phyloP scores from a whole-genome alignment of 2,797 vertebrate species.

The Setipinna tenuifilis region DNA sequence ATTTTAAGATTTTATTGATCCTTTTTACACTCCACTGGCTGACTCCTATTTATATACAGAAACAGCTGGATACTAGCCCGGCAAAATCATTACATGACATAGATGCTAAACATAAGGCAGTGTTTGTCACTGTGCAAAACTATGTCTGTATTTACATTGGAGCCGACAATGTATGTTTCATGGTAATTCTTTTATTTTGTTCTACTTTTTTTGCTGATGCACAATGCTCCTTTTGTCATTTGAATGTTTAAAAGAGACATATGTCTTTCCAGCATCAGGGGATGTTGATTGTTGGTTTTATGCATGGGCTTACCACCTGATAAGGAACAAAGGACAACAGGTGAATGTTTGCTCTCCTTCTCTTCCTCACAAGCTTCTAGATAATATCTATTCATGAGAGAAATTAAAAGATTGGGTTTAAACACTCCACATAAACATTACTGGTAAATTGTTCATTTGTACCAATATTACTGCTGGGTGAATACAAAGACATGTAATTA shows the following conservation, averaged over 20 bases:
- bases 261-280: neutral
- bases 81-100: neutral
- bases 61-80: neutral
- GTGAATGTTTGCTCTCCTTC: neutral
- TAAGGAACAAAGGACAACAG: neutral
- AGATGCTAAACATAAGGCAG: neutral
- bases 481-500: neutral
- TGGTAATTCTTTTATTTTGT: neutral
- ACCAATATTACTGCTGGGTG: slow-evolving; percentile 40
- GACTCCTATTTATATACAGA: neutral
- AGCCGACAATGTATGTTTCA: neutral
- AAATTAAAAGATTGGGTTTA: neutral
- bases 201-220: neutral
- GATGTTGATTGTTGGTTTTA: neutral
- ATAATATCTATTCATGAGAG: neutral
- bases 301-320: neutral
- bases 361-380: neutral
- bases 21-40: neutral
- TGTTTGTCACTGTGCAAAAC: neutral
- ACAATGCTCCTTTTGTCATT: neutral
- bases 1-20: slow-evolving; percentile 5
- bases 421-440: too few species aligned
- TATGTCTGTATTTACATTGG: neutral
- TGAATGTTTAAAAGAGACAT: neutral
- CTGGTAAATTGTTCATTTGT: too few species aligned